Percentiles rank a stretch among this genome's conserved stretches.
These are phyloP conservation scores for Diaperis boleti DNA, from an alignment of 2,888 invertebrate genomes.

Conservation along the genomic window DNA sequence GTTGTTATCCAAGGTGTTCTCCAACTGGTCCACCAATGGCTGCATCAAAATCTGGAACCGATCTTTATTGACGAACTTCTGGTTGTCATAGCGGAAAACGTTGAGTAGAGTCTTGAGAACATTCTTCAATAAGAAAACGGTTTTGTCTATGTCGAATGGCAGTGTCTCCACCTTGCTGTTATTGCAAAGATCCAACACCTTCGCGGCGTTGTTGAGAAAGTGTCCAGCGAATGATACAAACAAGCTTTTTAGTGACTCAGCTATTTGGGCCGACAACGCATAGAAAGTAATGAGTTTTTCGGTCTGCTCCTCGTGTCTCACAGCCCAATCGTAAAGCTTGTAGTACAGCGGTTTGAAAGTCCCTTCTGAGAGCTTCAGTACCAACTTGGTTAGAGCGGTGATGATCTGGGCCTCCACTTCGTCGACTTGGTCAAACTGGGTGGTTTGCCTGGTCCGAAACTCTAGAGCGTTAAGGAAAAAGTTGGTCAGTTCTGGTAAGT, in stretches of 20 bases:
- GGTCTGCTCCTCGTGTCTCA: constrained; percentile 72
- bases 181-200: constrained; percentile 79
- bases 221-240: constrained; percentile 92
- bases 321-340: constrained; percentile 90
- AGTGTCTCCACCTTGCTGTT: constrained; percentile 69
- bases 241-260: constrained; percentile 85
- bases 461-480: constrained; percentile 82
- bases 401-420: constrained; percentile 81
- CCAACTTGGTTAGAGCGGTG: constrained; percentile 81
- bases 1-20: constrained; percentile 75
- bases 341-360: constrained; percentile 91
- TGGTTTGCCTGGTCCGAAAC: constrained; percentile 71
- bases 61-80: constrained; percentile 86
- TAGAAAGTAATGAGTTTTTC: constrained; percentile 86
- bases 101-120: constrained; percentile 81
- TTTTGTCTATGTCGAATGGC: constrained; percentile 69
- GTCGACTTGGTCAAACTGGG: constrained; percentile 66
- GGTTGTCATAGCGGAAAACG: constrained; percentile 86
- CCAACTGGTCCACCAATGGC: constrained; percentile 90
- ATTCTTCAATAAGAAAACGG: constrained; percentile 75
- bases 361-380: constrained; percentile 89
- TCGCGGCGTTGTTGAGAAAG: constrained; percentile 84
- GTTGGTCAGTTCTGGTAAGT: constrained; percentile 76
- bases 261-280: constrained; percentile 81
- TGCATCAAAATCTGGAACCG: constrained; percentile 87